Evolutionary conservation across 2,113 vertebrate species (phyloP).

Genomic region (Psittacula cyanocephala): DNA sequence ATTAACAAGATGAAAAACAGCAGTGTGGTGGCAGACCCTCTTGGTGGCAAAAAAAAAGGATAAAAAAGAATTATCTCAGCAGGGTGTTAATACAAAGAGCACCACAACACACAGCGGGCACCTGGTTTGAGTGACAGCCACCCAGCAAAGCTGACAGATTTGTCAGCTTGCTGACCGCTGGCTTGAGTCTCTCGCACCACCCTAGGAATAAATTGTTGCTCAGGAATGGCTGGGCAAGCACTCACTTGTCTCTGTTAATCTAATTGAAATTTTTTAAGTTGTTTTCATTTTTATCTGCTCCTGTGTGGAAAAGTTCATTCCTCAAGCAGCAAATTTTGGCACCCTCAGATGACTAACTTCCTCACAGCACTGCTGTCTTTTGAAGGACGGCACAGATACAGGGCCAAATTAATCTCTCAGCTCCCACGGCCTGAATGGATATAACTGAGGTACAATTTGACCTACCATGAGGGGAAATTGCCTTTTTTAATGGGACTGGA

Average conservation of each 20-base stretch:
- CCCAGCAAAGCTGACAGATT: conserved; percentile 80
- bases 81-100: conserved; percentile 82
- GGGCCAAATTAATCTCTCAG: background rate
- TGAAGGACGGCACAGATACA: background rate
- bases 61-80: conserved; percentile 86
- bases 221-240: conserved; percentile 64
- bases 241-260: conserved; percentile 66
- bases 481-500: background rate
- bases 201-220: conserved; percentile 72
- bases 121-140: conserved; percentile 78
- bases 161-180: conserved; percentile 75
- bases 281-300: conserved; percentile 55
- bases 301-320: background rate
- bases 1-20: conserved; percentile 86
- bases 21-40: conserved; percentile 78
- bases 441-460: background rate
- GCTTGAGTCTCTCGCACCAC: conserved; percentile 71
- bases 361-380: background rate
- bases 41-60: conserved; percentile 77
- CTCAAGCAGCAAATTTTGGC: conserved; percentile 16
- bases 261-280: conserved; percentile 69
- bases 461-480: background rate
- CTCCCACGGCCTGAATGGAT: background rate
- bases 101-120: conserved; percentile 75
- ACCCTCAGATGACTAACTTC: background rate